These are phyloP conservation scores for Hystrix brachyura DNA, from an alignment of 2,113 vertebrate species.

Conservation along the genomic window DNA sequence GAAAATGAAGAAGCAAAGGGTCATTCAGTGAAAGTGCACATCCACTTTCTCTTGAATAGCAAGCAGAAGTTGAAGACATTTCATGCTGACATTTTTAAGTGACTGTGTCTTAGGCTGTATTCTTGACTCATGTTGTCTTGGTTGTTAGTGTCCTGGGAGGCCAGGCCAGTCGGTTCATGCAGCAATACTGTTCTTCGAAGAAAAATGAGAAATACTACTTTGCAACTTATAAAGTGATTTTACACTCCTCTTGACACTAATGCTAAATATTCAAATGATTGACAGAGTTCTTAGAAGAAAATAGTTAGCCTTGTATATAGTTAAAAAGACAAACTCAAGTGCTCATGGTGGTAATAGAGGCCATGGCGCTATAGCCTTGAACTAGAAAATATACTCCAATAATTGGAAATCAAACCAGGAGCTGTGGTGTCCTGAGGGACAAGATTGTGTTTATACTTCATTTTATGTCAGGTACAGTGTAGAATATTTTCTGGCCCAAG, in stretches of 20 bases:
- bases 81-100: not conserved
- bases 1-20: not conserved
- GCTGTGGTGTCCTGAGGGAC: not conserved
- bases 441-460: not conserved
- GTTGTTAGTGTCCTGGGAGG: not conserved
- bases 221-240: constrained; percentile 21
- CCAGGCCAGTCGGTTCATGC: not conserved
- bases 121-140: not conserved
- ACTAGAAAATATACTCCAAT: not conserved
- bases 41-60: not conserved
- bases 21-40: not conserved
- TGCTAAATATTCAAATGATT: not conserved
- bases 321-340: not conserved
- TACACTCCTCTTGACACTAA: not conserved
- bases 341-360: not conserved
- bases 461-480: not conserved
- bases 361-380: not conserved
- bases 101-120: not conserved
- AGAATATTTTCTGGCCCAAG: constrained; percentile 21
- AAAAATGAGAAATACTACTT: constrained; percentile 36
- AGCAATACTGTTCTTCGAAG: not conserved
- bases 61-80: not conserved
- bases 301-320: not conserved
- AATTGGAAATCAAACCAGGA: not conserved
- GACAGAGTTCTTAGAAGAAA: not conserved